These are phyloP conservation scores for Daboia siamensis DNA, from an alignment of 2,113 vertebrate genomes.

Conservation along the genomic window DNA sequence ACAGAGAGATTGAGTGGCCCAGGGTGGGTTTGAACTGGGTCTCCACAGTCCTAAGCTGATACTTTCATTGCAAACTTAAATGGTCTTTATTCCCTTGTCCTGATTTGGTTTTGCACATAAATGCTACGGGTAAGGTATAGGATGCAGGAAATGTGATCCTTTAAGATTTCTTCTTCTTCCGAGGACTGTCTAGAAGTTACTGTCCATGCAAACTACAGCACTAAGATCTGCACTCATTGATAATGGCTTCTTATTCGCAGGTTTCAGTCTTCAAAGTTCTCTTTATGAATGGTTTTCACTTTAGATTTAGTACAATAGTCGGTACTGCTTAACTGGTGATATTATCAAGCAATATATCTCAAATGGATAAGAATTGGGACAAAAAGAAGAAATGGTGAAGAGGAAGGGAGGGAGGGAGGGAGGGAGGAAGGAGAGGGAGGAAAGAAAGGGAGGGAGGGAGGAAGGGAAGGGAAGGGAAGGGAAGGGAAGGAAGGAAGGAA, in stretches of 20 bases:
- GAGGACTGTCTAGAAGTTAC: not conserved
- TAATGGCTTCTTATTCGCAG: not conserved
- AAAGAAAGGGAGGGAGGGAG: not conserved
- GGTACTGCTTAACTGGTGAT: not conserved
- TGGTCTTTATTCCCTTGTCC: not conserved
- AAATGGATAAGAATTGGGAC: not conserved
- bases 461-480: not conserved
- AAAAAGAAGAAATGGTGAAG: not conserved
- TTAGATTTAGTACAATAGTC: too few species aligned
- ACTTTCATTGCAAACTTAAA: not conserved
- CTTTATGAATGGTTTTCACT: not conserved
- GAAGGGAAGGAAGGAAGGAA: not conserved
- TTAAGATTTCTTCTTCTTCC: not conserved
- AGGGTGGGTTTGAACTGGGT: not conserved
- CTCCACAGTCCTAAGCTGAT: not conserved
- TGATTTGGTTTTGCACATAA: not conserved
- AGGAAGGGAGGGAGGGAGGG: too few species aligned
- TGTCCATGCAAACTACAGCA: not conserved
- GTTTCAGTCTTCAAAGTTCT: not conserved
- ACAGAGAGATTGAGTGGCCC: not conserved
- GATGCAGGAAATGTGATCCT: not conserved
- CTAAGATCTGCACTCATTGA: not conserved
- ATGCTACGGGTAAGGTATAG: not conserved
- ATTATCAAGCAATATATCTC: not conserved
- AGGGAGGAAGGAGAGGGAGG: not conserved